Conservation (phyloP, 1,140 invertebrate species). For the Drosophila lacertosa region DNA sequence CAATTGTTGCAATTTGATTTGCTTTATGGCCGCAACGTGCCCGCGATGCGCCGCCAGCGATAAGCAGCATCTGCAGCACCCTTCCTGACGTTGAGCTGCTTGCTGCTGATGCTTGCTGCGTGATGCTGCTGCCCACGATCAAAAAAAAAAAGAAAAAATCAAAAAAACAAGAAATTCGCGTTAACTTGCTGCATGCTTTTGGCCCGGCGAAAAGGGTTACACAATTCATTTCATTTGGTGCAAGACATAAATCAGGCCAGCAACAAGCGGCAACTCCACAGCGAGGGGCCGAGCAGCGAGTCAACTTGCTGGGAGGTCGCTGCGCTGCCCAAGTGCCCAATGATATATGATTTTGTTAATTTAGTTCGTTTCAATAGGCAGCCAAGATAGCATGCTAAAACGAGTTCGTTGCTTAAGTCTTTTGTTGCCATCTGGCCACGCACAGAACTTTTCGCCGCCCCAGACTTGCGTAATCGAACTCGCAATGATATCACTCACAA, state of each 20-base stretch:
- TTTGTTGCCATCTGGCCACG: slow-evolving; percentile 47
- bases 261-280: slow-evolving; percentile 62
- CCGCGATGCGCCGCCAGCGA: slow-evolving; percentile 65
- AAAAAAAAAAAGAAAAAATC: no score
- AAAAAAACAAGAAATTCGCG: slow-evolving; percentile 80
- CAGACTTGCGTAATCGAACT: slow-evolving; percentile 68
- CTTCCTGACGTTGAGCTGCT: slow-evolving; percentile 23
- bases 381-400: slow-evolving; percentile 34
- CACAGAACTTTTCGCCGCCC: slow-evolving; percentile 54
- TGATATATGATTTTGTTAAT: slow-evolving; percentile 81
- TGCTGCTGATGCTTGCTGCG: slow-evolving; percentile 7
- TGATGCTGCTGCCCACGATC: slow-evolving; percentile 68
- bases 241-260: slow-evolving; percentile 78
- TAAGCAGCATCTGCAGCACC: slow-evolving; percentile 53
- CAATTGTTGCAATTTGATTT: slow-evolving; percentile 83
- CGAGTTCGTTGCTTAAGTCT: slow-evolving; percentile 71
- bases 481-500: slow-evolving; percentile 57
- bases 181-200: slow-evolving; percentile 53
- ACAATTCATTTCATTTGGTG: slow-evolving; percentile 82
- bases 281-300: slow-evolving; percentile 20
- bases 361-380: slow-evolving; percentile 67
- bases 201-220: slow-evolving; percentile 59
- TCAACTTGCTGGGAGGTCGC: slow-evolving; percentile 69
- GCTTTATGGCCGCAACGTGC: slow-evolving; percentile 75
- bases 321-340: slow-evolving; percentile 40